A percentile compares a stretch with the other conserved stretches of the same genome.
Evolutionary conservation across 2,888 invertebrate genomes (phyloP).

Genomic region (Thereva nobilitata): DNA sequence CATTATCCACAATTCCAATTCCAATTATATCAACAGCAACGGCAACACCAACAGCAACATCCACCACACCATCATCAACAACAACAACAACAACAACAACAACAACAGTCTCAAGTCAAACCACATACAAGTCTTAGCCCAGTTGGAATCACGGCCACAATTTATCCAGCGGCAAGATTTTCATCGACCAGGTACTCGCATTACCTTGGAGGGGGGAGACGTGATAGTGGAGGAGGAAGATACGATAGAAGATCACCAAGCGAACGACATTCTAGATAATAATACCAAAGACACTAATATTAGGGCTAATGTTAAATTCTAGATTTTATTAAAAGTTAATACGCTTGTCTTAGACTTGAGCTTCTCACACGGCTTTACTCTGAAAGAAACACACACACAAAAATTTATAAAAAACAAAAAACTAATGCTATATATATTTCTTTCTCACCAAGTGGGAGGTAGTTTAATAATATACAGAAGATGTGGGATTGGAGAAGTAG

Average conservation of each 20-base stretch:
- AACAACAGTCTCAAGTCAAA: background rate
- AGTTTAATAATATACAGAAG: background rate
- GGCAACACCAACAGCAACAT: slow-evolving; percentile 19
- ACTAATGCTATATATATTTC: background rate
- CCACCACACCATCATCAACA: slow-evolving; percentile 6
- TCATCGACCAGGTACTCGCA: slow-evolving; percentile 48
- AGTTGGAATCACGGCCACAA: slow-evolving; percentile 41
- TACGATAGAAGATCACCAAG: slow-evolving; percentile 33
- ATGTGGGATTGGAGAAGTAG: background rate
- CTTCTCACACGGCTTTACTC: no score
- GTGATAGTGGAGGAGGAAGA: slow-evolving; percentile 55
- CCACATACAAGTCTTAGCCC: slow-evolving; percentile 33
- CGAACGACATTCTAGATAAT: slow-evolving; percentile 51
- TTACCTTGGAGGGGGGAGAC: slow-evolving; percentile 54
- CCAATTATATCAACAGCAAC: slow-evolving; percentile 39
- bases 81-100: slow-evolving; percentile 21
- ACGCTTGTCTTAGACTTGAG: no score
- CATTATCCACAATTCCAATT: background rate
- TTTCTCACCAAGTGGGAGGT: background rate
- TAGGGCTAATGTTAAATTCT: slow-evolving; percentile 3
- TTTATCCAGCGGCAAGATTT: slow-evolving; percentile 44
- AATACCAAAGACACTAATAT: slow-evolving; percentile 43
- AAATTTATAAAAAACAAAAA: no score
- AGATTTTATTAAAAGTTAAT: background rate
- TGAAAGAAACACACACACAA: no score